These are phyloP conservation scores for Dryoscopus gambensis DNA, from an alignment of 2,113 vertebrate species.

Conservation along the genomic window DNA sequence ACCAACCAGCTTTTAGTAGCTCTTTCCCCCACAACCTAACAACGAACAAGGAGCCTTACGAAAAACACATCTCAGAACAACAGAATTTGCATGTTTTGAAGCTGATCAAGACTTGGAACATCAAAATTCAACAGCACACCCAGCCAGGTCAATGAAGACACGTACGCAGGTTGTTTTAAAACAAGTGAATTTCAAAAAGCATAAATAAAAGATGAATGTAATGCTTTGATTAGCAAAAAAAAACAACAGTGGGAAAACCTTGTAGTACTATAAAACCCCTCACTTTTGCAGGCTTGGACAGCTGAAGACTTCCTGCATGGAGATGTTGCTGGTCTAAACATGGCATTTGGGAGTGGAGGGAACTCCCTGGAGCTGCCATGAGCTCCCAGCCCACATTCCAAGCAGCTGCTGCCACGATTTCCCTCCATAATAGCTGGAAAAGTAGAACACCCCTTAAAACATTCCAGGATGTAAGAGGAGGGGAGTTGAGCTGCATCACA, in stretches of 20 bases:
- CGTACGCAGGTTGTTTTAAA: not conserved
- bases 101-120: not conserved
- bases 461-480: not conserved
- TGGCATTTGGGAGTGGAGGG: not conserved
- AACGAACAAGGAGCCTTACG: not conserved
- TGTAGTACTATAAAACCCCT: not conserved
- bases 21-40: fast-evolving
- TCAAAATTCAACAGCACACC: not conserved
- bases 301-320: not conserved
- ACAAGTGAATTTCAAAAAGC: not conserved
- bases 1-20: not conserved
- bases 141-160: not conserved
- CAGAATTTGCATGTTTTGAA: not conserved
- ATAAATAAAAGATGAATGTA: not conserved
- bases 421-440: not conserved
- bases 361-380: not conserved
- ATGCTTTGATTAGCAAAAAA: not conserved
- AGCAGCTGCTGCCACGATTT: not conserved
- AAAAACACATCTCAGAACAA: not conserved
- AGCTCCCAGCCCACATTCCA: not conserved
- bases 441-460: not conserved
- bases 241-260: not conserved
- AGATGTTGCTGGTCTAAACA: fast-evolving
- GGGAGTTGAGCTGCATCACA: not conserved
- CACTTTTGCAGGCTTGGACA: not conserved